Percentiles rank a stretch among this genome's conserved stretches.
phyloP scores from a whole-genome alignment of 2,888 invertebrate genomes.

The Aradus depressus region DNA sequence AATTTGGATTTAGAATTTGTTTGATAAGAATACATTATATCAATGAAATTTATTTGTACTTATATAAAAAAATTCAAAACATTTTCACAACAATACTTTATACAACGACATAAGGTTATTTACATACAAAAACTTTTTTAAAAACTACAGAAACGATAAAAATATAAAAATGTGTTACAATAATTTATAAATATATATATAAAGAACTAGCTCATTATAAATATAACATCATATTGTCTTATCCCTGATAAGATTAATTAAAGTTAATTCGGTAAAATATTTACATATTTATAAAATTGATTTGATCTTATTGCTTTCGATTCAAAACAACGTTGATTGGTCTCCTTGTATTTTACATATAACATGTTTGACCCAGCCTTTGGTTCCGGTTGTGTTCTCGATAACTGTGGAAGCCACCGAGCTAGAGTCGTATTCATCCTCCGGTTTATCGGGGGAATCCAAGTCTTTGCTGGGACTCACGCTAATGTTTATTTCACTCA shows the following conservation, averaged over 20 bases:
- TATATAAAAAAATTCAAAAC: too few relatives aligned
- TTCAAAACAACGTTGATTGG: slow-evolving; percentile 9
- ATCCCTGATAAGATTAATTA: slow-evolving; percentile 15
- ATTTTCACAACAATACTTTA: too few relatives aligned
- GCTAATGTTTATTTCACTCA: slow-evolving; percentile 20
- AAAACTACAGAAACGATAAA: too few relatives aligned
- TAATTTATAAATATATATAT: too few relatives aligned
- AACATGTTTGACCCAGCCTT: slow-evolving; percentile 66
- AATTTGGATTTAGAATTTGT: too few relatives aligned
- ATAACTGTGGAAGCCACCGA: slow-evolving; percentile 37
- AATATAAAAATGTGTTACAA: too few relatives aligned
- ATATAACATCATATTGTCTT: slow-evolving; percentile 17
- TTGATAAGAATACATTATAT: too few relatives aligned
- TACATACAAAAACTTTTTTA: too few relatives aligned
- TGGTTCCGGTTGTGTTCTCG: slow-evolving; percentile 37
- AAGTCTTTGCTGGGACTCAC: slow-evolving; percentile 9
- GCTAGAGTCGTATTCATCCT: slow-evolving; percentile 37
- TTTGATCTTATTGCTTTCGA: background rate
- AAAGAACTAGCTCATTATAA: too few relatives aligned
- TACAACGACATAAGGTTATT: too few relatives aligned
- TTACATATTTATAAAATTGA: slow-evolving; percentile 15
- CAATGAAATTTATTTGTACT: too few relatives aligned
- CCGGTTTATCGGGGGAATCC: slow-evolving; percentile 32
- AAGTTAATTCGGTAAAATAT: slow-evolving; percentile 10
- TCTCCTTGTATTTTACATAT: slow-evolving; percentile 30